These are phyloP conservation scores for Neoseiulus cucumeris DNA, from an alignment of 1,140 invertebrate species.

Conservation along the genomic window DNA sequence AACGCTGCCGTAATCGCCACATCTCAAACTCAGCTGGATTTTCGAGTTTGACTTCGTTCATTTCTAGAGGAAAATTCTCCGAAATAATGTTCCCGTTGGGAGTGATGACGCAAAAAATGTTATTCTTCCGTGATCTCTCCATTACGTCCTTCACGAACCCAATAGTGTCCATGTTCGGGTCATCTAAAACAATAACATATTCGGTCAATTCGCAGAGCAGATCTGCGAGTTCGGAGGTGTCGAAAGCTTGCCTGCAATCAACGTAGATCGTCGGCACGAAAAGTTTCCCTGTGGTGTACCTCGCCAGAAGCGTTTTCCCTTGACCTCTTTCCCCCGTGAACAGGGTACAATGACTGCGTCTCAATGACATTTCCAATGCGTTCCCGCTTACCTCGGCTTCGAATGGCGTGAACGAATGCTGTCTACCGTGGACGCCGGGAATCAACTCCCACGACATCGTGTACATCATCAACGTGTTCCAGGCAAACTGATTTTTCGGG, in stretches of 20 bases:
- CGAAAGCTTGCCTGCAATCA: neutral
- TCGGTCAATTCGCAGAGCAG: neutral
- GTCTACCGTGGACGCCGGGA: neutral
- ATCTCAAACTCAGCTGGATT: no score
- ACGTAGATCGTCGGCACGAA: neutral
- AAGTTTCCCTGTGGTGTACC: neutral
- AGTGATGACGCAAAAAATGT: no score
- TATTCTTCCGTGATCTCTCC: no score
- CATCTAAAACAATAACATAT: neutral
- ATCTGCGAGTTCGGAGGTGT: neutral
- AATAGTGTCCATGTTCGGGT: neutral
- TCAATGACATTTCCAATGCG: neutral
- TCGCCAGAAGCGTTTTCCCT: neutral
- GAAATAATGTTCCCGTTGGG: no score
- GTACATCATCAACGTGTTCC: no score
- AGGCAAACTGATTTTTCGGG: no score
- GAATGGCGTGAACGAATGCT: neutral
- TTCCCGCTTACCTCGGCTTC: neutral
- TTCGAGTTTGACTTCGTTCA: no score
- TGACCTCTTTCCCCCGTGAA: neutral
- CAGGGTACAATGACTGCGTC: neutral
- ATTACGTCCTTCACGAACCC: no score
- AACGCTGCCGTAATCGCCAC: no score
- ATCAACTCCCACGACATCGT: neutral
- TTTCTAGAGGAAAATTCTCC: no score